A percentile compares a stretch with the other conserved stretches of the same genome.
Evolutionary conservation across 2,888 invertebrate genomes (phyloP).

Genomic region (Tolmerus cingulatus): DNA sequence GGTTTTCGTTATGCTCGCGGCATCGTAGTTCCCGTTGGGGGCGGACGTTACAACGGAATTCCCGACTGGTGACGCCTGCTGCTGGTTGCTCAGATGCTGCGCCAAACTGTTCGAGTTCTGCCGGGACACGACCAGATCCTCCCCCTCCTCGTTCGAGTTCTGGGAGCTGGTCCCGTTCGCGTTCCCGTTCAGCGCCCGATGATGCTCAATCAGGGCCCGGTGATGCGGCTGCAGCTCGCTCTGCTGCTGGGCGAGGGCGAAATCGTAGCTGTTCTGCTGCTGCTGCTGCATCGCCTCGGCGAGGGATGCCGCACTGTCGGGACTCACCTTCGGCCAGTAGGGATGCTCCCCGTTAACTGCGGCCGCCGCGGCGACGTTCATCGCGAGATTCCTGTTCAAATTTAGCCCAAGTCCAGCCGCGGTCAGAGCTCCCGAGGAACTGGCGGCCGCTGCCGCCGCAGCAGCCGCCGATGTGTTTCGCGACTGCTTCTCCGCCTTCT

Average conservation of each 20-base stretch:
- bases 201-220: conserved; percentile 73
- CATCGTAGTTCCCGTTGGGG: conserved; percentile 49
- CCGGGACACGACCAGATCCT: conserved; percentile 60
- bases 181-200: conserved; percentile 55
- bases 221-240: conserved; percentile 60
- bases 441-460: conserved; percentile 50
- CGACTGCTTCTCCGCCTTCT: conserved; percentile 88
- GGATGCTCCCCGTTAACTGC: conserved; percentile 69
- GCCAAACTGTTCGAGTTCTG: conserved; percentile 52
- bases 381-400: conserved; percentile 51
- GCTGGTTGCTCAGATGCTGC: conserved; percentile 44
- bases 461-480: conserved; percentile 55
- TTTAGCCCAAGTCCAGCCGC: conserved; percentile 57
- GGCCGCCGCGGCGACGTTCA: conserved; percentile 59
- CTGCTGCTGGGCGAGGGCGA: conserved; percentile 66
- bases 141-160: conserved; percentile 61
- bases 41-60: conserved; percentile 40
- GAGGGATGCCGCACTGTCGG: conserved; percentile 72
- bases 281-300: conserved; percentile 72
- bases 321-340: conserved; percentile 89
- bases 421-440: conserved; percentile 54
- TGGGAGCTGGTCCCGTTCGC: conserved; percentile 55
- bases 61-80: conserved; percentile 48
- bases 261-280: conserved; percentile 63
- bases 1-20: conserved; percentile 52